Conservation (phyloP, 1,140 invertebrate genomes). For the Hestina assimilis region DNA sequence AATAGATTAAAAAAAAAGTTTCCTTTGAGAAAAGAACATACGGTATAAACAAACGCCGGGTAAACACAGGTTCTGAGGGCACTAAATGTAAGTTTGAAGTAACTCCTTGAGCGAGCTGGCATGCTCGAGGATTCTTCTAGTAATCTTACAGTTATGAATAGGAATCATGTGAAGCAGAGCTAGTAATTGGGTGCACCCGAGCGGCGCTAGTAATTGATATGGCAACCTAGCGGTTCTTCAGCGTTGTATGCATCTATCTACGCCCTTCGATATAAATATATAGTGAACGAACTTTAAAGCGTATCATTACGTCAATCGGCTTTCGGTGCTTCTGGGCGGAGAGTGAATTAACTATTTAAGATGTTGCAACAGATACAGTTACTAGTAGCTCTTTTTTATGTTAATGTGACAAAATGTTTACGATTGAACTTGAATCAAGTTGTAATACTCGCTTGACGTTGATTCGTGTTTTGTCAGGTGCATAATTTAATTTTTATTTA, state of each 20-base stretch:
- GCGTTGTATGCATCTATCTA: conserved; percentile 46
- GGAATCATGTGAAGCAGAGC: conserved; percentile 69
- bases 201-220: conserved; percentile 72
- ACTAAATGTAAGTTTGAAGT: conserved; percentile 24
- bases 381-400: conserved; percentile 24
- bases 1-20: not conserved
- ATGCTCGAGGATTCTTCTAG: conserved; percentile 30
- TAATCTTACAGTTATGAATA: conserved; percentile 51
- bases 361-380: conserved; percentile 63
- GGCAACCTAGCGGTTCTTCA: conserved; percentile 63
- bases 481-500: too few species aligned
- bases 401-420: conserved; percentile 21
- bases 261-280: conserved; percentile 56
- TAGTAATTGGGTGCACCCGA: conserved; percentile 71
- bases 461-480: too few species aligned
- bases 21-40: conserved; percentile 9
- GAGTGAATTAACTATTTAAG: conserved; percentile 33
- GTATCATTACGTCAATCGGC: conserved; percentile 32
- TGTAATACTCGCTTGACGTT: not conserved
- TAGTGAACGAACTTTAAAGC: conserved; percentile 29
- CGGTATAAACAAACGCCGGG: not conserved
- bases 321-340: conserved; percentile 35
- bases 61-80: conserved; percentile 8
- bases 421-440: conserved; percentile 7
- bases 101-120: conserved; percentile 20